These are phyloP conservation scores for Terebella lapidaria DNA, from an alignment of 2,888 invertebrate genomes.

Conservation along the genomic window DNA sequence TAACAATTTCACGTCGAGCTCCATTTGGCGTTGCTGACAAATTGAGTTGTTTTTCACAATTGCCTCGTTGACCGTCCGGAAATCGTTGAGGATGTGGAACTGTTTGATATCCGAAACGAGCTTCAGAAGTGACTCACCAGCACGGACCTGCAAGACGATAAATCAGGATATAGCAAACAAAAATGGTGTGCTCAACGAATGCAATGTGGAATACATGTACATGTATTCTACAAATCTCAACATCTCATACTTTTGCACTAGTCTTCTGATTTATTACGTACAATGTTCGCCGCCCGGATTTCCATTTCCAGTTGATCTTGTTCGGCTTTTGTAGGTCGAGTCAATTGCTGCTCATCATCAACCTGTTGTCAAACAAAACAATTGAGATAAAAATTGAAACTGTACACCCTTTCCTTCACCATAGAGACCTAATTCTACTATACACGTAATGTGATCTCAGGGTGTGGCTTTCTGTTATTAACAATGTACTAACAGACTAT, in stretches of 20 bases:
- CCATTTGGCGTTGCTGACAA: slow-evolving; percentile 82
- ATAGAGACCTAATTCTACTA: too few species aligned
- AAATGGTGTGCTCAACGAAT: too few species aligned
- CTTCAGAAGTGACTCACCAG: slow-evolving; percentile 95
- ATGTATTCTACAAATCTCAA: background rate
- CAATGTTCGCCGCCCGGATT: slow-evolving; percentile 89
- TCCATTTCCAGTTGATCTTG: slow-evolving; percentile 96
- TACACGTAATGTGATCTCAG: too few species aligned
- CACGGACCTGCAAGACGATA: slow-evolving; percentile 68
- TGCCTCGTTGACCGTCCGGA: slow-evolving; percentile 94
- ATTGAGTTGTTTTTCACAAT: slow-evolving; percentile 88
- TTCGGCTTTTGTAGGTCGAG: slow-evolving; percentile 85
- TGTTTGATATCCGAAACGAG: slow-evolving; percentile 96
- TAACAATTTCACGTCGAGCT: slow-evolving; percentile 89
- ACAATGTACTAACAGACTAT: too few species aligned
- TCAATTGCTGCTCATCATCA: slow-evolving; percentile 84
- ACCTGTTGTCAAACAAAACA: slow-evolving; percentile 49
- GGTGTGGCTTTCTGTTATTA: too few species aligned
- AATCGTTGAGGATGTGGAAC: slow-evolving; percentile 94
- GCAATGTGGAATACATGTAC: background rate
- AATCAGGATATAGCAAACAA: background rate
- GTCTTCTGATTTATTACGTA: slow-evolving; percentile 36
- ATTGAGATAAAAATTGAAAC: background rate
- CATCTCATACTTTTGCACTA: background rate
- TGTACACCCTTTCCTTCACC: too few species aligned